These are phyloP conservation scores for Dendrocincla fuliginosa DNA, from an alignment of 2,797 vertebrate genomes.

Conservation along the genomic window DNA sequence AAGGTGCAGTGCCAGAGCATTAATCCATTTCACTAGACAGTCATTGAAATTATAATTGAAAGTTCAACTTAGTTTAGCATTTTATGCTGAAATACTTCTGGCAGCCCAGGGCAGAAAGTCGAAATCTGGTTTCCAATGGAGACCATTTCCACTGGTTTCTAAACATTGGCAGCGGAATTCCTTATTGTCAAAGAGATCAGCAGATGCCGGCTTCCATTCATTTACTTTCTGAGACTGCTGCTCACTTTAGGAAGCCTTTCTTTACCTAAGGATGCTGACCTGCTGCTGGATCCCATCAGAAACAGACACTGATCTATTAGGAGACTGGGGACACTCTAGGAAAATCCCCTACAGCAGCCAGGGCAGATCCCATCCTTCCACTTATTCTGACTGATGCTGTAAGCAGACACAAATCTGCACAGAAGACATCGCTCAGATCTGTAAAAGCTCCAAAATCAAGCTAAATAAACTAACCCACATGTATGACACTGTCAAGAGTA, in stretches of 20 bases:
- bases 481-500: neutral
- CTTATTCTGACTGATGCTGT: slow-evolving; percentile 64
- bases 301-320: slow-evolving; percentile 56
- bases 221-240: slow-evolving; percentile 67
- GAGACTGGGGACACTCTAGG: neutral
- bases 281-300: slow-evolving; percentile 50
- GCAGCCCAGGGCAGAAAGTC: slow-evolving; percentile 78
- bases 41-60: slow-evolving; percentile 81
- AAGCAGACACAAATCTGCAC: slow-evolving; percentile 45
- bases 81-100: slow-evolving; percentile 78
- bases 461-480: slow-evolving; percentile 6
- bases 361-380: slow-evolving; percentile 55
- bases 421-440: neutral
- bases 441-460: slow-evolving; percentile 15
- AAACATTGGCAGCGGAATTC: slow-evolving; percentile 73
- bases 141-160: slow-evolving; percentile 69
- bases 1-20: slow-evolving; percentile 73
- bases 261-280: slow-evolving; percentile 73
- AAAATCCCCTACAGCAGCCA: slow-evolving; percentile 50
- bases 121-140: slow-evolving; percentile 76
- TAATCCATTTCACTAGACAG: slow-evolving; percentile 78
- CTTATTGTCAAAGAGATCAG: slow-evolving; percentile 72
- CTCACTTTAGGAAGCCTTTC: slow-evolving; percentile 67
- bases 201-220: slow-evolving; percentile 65
- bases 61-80: slow-evolving; percentile 80